phyloP scores from a whole-genome alignment of 2,888 invertebrate species.

The Caenorhabditis wallacei region DNA sequence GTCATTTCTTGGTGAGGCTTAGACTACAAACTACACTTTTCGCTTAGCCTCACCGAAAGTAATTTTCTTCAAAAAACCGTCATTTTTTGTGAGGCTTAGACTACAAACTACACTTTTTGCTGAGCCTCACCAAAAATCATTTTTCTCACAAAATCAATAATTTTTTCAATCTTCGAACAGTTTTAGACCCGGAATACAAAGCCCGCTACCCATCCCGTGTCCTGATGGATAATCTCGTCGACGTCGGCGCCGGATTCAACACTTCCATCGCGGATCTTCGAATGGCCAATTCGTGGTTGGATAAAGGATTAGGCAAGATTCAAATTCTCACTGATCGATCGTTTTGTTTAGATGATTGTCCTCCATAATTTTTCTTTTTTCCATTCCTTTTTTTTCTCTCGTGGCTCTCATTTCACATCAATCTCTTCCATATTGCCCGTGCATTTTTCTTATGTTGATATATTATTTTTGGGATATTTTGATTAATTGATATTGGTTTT shows the following conservation, averaged over 20 bases:
- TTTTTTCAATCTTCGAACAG: too few relatives aligned
- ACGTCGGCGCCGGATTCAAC: constrained; percentile 32
- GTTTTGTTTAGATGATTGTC: constrained; percentile 10
- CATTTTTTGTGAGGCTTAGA: too few relatives aligned
- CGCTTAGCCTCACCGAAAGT: too few relatives aligned
- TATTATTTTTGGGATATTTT: too few relatives aligned
- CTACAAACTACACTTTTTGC: too few relatives aligned
- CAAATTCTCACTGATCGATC: constrained; percentile 6
- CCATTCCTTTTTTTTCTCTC: background rate
- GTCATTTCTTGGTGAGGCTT: background rate
- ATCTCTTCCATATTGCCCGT: background rate
- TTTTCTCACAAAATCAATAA: too few relatives aligned
- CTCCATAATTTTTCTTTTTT: background rate
- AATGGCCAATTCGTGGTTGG: constrained; percentile 54
- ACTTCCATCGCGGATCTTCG: constrained; percentile 16
- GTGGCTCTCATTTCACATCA: background rate
- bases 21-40: too few relatives aligned
- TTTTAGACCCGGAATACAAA: constrained; percentile 33
- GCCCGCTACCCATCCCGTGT: constrained; percentile 11
- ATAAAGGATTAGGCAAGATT: constrained; percentile 39
- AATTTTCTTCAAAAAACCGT: too few relatives aligned
- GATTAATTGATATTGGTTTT: too few relatives aligned
- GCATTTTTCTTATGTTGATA: too few relatives aligned
- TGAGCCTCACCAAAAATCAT: too few relatives aligned
- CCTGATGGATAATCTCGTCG: constrained; percentile 15